Conservation (phyloP, 2,797 vertebrate species). For the Cynopterus sphinx region DNA sequence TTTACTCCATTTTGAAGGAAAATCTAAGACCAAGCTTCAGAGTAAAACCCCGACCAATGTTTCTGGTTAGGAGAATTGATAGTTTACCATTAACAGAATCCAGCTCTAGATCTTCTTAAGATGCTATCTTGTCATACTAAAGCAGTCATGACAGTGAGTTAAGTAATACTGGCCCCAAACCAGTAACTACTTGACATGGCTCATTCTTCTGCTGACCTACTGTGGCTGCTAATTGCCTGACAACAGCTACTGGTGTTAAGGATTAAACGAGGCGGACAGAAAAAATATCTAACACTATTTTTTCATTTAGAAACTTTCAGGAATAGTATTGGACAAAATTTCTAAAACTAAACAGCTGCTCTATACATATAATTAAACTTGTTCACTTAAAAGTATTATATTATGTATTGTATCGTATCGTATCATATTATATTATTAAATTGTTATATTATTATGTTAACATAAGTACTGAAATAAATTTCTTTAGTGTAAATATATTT, state of each 20-base stretch:
- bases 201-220: conserved; percentile 40
- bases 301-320: conserved; percentile 44
- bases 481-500: background rate
- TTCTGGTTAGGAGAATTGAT: background rate
- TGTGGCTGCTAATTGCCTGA: conserved; percentile 30
- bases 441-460: conserved; percentile 33
- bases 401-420: background rate
- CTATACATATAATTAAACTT: conserved; percentile 2
- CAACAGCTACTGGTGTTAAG: background rate
- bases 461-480: conserved; percentile 11
- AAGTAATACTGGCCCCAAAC: background rate
- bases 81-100: background rate
- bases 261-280: background rate
- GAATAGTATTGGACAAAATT: background rate
- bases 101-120: conserved; percentile 42
- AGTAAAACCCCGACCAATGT: conserved; percentile 2
- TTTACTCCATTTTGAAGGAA: conserved; percentile 47
- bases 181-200: background rate
- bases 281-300: background rate
- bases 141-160: background rate
- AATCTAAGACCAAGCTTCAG: conserved; percentile 38
- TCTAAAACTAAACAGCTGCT: conserved; percentile 18
- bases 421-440: background rate
- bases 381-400: background rate
- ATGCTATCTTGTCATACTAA: conserved; percentile 24